Conservation (phyloP, 2,888 invertebrate genomes). For the Lacanobia wlatinum region DNA sequence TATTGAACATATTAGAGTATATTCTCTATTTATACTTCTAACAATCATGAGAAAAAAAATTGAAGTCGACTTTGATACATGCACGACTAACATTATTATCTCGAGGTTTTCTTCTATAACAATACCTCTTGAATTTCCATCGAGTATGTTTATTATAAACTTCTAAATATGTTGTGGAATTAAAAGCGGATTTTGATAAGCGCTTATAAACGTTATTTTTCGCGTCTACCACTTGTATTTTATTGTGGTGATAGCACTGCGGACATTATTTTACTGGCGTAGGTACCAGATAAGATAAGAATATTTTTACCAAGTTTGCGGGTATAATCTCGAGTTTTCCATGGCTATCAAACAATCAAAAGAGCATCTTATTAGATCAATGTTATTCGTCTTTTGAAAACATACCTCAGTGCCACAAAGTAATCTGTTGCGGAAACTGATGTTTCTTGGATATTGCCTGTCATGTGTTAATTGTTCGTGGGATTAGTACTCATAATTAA, state of each 20-base stretch:
- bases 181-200: slow-evolving; percentile 31
- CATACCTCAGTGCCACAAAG: not conserved
- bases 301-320: slow-evolving; percentile 29
- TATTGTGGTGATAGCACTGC: slow-evolving; percentile 43
- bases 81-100: not conserved
- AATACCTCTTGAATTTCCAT: not conserved
- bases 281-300: slow-evolving; percentile 42
- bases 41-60: not conserved
- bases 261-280: slow-evolving; percentile 27
- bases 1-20: not conserved
- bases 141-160: slow-evolving; percentile 22
- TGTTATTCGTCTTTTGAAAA: slow-evolving; percentile 23
- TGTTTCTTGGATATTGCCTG: not conserved
- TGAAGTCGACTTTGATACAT: not conserved
- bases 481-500: slow-evolving; percentile 14
- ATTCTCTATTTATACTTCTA: not conserved
- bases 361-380: slow-evolving; percentile 12
- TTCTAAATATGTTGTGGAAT: slow-evolving; percentile 4
- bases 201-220: slow-evolving; percentile 8
- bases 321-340: slow-evolving; percentile 32
- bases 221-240: slow-evolving; percentile 19
- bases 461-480: not conserved
- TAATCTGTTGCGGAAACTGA: slow-evolving; percentile 10
- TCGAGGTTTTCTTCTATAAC: not conserved
- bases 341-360: slow-evolving; percentile 30